phyloP scores from a whole-genome alignment of 2,113 vertebrate species.

The Labeo catla region DNA sequence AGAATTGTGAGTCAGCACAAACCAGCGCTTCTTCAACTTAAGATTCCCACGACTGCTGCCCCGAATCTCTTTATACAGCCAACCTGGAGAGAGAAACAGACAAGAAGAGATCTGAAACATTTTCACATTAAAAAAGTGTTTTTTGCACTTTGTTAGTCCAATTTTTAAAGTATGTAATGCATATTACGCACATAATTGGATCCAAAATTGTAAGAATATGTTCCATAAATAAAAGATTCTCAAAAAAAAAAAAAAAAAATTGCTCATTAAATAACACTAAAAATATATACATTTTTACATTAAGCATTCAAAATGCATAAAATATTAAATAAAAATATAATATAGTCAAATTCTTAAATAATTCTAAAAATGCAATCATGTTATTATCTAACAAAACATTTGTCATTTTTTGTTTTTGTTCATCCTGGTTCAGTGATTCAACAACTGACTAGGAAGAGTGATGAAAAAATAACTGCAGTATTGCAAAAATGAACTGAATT shows the following conservation, averaged over 20 bases:
- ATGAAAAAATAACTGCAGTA: background rate
- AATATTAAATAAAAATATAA: no score
- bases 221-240: no score
- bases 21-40: conserved; percentile 97
- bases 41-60: conserved; percentile 85
- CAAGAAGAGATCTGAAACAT: background rate
- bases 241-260: no score
- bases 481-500: background rate
- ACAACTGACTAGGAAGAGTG: background rate
- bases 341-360: no score
- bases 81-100: conserved; percentile 76
- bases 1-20: conserved; percentile 95
- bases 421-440: background rate
- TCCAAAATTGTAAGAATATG: background rate
- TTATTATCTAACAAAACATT: no score
- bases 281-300: background rate
- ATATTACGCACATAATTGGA: background rate
- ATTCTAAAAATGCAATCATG: no score
- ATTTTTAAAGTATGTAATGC: background rate
- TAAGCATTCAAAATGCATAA: background rate
- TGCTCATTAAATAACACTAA: no score
- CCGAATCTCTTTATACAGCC: conserved; percentile 95
- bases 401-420: background rate
- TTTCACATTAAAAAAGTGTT: background rate
- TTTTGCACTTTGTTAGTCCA: no score